A percentile compares a stretch with the other conserved stretches of the same genome.
These are phyloP conservation scores for Serripes groenlandicus DNA, from an alignment of 2,888 invertebrate genomes.

Conservation along the genomic window DNA sequence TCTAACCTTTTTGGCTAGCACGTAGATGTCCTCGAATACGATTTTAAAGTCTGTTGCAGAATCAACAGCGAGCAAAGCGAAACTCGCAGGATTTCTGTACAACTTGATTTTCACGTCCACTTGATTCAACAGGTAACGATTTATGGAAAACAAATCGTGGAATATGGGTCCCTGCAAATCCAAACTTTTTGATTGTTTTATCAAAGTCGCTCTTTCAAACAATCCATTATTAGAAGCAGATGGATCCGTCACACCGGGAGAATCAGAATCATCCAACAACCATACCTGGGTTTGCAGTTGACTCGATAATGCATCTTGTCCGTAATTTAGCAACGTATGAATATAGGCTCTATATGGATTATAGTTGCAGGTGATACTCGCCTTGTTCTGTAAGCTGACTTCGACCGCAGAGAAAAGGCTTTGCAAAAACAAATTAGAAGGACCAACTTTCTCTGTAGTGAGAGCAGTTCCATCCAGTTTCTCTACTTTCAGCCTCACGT, in stretches of 20 bases:
- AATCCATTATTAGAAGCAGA: conserved; percentile 43
- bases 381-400: conserved; percentile 44
- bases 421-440: conserved; percentile 41
- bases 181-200: conserved; percentile 20
- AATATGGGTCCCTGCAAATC: conserved; percentile 57
- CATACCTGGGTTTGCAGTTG: not conserved
- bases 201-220: conserved; percentile 28
- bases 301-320: conserved; percentile 18
- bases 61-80: conserved; percentile 48
- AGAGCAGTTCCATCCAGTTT: conserved; percentile 30
- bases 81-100: conserved; percentile 44
- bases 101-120: no score
- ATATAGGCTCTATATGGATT: conserved; percentile 51
- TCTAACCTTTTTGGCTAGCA: conserved; percentile 24
- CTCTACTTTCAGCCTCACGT: conserved; percentile 40
- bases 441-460: conserved; percentile 39
- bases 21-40: conserved; percentile 19
- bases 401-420: conserved; percentile 43
- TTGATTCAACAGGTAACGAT: conserved; percentile 49
- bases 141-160: conserved; percentile 55
- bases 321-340: conserved; percentile 41
- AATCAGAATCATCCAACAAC: not conserved
- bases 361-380: conserved; percentile 29
- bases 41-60: conserved; percentile 3
- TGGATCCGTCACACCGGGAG: conserved; percentile 50